Evolutionary conservation across 2,888 invertebrate genomes (phyloP).

Genomic region (Euzophera pinguis): DNA sequence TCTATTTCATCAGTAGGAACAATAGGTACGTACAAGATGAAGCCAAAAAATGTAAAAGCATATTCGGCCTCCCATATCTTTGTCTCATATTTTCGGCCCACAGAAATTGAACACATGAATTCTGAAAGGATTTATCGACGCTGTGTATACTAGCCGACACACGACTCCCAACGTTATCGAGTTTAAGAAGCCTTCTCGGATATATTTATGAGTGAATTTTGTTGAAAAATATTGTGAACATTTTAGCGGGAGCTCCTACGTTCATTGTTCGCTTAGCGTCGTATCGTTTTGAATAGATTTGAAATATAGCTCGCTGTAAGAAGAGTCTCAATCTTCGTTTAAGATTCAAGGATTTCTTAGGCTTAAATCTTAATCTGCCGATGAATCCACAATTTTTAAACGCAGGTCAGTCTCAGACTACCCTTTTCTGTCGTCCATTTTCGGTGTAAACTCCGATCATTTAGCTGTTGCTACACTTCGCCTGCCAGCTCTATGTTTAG

Average conservation of each 20-base stretch:
- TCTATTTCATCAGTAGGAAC: no score
- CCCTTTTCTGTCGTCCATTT: no score
- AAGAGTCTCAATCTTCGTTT: no score
- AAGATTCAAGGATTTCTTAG: no score
- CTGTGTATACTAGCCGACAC: slow-evolving; percentile 24
- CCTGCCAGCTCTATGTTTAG: no score
- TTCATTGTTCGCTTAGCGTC: background rate
- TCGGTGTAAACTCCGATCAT: no score
- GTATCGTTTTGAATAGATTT: slow-evolving; percentile 1
- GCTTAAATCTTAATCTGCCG: no score
- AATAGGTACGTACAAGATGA: background rate
- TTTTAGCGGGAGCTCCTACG: background rate
- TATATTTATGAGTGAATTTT: slow-evolving; percentile 11
- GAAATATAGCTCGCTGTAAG: background rate
- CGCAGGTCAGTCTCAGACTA: no score
- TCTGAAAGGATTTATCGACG: slow-evolving; percentile 44
- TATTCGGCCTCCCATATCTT: slow-evolving; percentile 29
- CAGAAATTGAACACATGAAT: slow-evolving; percentile 49
- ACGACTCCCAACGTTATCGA: slow-evolving; percentile 2
- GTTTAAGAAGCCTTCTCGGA: slow-evolving; percentile 9
- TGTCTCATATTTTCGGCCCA: slow-evolving; percentile 47
- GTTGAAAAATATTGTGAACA: slow-evolving; percentile 3
- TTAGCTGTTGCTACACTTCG: no score
- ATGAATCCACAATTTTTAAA: no score
- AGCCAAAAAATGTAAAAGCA: background rate